Evolutionary conservation across 1,140 invertebrate species (phyloP), one percentile per base, ranked within the genome.

Genomic region (Anastrepha obliqua): DNA sequence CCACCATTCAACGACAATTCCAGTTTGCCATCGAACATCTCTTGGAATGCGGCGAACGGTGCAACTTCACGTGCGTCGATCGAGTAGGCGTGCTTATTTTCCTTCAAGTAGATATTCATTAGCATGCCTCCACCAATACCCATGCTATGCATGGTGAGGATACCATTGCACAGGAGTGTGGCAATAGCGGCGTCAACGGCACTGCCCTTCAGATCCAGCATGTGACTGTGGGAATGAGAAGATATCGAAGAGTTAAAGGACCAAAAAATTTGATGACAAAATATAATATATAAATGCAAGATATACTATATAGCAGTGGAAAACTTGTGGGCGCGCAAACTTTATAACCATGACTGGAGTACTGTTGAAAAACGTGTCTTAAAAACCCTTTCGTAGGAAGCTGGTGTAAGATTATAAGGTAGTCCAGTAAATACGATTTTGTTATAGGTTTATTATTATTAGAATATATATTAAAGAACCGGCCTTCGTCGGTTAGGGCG

Each of bases 121-220:
- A 98, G 93, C 91, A 97, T 96, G 0, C 97, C 98, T 74, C 98
- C 98, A 4, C 98, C 98, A 1, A 98, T 91, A 0, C 98, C 98
- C 95, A 98, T 96, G 90, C 96, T 97, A 89, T 98, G 97, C 89
- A 96, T 94, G 90, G 98, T 97, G 15, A 97, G 94, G 0, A 98
- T 95, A 0, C 98, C 97, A 90, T 97, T 96, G 94, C 98, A 99
- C 87, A 99, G 96, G 90, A 98, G 94, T 0, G 97, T 94, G 0
- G 97, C 96, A 42, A 99, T 95, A 0, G 97, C 96, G 2, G 97
- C 97, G 93, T 99, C 98, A 17, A 98, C 96, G 0, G 97, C 98
- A 89, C 96, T 97, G 1, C 98, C 98, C 92, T 97, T 97, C 87
- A 94, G 94, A 29, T 95, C 90, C 1, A 99, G 93, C 3, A 98